These are phyloP conservation scores for Labia minor DNA, from an alignment of 2,888 invertebrate genomes.

Conservation along the genomic window DNA sequence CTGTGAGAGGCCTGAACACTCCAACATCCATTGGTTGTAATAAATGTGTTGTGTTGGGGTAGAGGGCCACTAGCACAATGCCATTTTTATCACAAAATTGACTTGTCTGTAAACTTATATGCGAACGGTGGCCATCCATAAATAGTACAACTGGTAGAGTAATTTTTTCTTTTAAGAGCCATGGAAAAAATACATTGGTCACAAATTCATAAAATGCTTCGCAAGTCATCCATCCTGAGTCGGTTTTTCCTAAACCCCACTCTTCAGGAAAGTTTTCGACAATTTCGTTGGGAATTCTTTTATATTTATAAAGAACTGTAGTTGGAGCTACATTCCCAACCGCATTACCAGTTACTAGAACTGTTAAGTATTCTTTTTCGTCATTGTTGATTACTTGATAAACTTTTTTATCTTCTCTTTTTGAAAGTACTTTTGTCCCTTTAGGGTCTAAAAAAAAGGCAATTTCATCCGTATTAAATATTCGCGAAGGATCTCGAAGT, in stretches of 20 bases:
- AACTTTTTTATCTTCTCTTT: conserved; percentile 29
- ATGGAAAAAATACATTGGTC: conserved; percentile 28
- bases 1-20: conserved; percentile 32
- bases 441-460: conserved; percentile 34
- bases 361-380: conserved; percentile 31
- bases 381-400: conserved; percentile 30
- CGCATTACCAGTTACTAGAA: conserved; percentile 30
- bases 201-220: conserved; percentile 29
- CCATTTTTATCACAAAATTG: conserved; percentile 27
- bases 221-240: conserved; percentile 29
- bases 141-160: conserved; percentile 28
- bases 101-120: conserved; percentile 27
- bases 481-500: conserved; percentile 28
- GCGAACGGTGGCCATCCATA: conserved; percentile 29
- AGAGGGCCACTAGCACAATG: conserved; percentile 27
- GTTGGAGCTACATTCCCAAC: conserved; percentile 26
- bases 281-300: conserved; percentile 25
- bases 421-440: conserved; percentile 30
- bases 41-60: conserved; percentile 28
- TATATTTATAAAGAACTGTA: conserved; percentile 25
- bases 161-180: conserved; percentile 25
- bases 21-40: conserved; percentile 27
- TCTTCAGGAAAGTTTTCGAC: conserved; percentile 24
- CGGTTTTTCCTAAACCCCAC: conserved; percentile 29
- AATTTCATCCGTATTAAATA: conserved; percentile 34